These are phyloP conservation scores for Peromyscus melanophrys DNA, from an alignment of 2,797 vertebrate genomes.

Conservation along the genomic window DNA sequence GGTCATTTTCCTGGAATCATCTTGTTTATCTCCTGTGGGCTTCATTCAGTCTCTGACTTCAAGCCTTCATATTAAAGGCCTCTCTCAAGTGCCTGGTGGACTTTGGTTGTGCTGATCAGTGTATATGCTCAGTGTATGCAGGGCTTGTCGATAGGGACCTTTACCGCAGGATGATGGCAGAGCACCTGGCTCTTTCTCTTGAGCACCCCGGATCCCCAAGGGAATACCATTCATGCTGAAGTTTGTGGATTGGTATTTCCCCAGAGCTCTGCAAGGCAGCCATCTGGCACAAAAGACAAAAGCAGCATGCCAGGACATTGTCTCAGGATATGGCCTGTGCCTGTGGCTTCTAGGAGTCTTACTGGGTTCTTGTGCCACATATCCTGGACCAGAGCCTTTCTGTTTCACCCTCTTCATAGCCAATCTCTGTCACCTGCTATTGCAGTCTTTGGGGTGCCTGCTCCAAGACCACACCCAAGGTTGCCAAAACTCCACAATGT, in stretches of 20 bases:
- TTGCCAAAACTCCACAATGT: too few relatives aligned
- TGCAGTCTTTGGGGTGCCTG: too few relatives aligned
- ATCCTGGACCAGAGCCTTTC: not conserved
- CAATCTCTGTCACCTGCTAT: not conserved
- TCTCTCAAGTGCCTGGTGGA: not conserved
- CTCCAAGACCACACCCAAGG: too few relatives aligned
- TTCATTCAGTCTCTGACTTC: not conserved
- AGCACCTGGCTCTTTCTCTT: not conserved
- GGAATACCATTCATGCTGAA: rapidly evolving
- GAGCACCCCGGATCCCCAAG: not conserved
- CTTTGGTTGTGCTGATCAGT: not conserved
- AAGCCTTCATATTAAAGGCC: not conserved
- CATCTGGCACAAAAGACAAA: not conserved
- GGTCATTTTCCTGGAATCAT: not conserved
- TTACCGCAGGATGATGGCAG: not conserved
- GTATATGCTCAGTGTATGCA: not conserved
- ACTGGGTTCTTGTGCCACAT: not conserved
- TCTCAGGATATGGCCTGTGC: not conserved
- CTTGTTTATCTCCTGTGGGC: not conserved
- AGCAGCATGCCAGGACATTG: not conserved
- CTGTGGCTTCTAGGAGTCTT: not conserved
- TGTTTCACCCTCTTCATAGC: not conserved
- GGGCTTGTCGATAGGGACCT: not conserved
- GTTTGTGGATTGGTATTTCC: rapidly evolving
- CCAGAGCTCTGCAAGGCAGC: not conserved